These are phyloP conservation scores for Enteromius anoplus DNA, from an alignment of 2,797 vertebrate species.

Conservation along the genomic window DNA sequence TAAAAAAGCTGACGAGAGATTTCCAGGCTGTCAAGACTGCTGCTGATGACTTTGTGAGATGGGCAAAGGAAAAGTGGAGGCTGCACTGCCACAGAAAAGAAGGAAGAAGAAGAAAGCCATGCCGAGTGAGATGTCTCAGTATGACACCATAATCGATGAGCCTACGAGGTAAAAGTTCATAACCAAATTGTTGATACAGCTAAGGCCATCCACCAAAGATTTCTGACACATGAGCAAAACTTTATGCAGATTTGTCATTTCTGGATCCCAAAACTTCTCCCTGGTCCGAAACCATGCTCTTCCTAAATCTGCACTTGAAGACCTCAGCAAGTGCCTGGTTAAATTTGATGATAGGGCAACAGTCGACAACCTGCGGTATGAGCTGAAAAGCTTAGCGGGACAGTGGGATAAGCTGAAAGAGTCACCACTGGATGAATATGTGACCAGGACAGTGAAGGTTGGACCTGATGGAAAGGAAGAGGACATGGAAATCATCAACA, in stretches of 20 bases:
- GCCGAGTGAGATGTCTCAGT: background rate
- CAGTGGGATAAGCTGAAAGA: constrained; percentile 41
- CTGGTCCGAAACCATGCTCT: too few species aligned
- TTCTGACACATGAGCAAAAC: constrained; percentile 11
- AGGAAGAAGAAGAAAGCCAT: constrained; percentile 18
- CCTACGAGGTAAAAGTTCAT: too few species aligned
- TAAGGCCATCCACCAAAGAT: constrained; percentile 15
- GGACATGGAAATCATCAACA: constrained; percentile 32
- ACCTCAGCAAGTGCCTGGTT: constrained; percentile 30
- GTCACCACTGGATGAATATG: constrained; percentile 40
- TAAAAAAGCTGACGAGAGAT: too few species aligned
- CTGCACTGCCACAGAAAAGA: constrained; percentile 36
- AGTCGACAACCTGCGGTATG: constrained; percentile 28
- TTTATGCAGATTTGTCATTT: constrained; percentile 40
- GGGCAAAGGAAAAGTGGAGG: constrained; percentile 51
- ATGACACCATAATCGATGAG: constrained; percentile 1
- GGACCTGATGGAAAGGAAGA: constrained; percentile 30
- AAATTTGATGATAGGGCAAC: constrained; percentile 43
- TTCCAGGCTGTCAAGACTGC: too few species aligned
- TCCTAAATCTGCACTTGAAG: constrained; percentile 35
- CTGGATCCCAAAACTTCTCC: constrained; percentile 4
- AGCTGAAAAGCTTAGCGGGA: constrained; percentile 38
- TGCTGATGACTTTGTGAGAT: too few species aligned
- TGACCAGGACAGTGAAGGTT: constrained; percentile 37
- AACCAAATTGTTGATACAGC: background rate